phyloP scores from a whole-genome alignment of 2,888 invertebrate species.

The Epirrhoe alternata region DNA sequence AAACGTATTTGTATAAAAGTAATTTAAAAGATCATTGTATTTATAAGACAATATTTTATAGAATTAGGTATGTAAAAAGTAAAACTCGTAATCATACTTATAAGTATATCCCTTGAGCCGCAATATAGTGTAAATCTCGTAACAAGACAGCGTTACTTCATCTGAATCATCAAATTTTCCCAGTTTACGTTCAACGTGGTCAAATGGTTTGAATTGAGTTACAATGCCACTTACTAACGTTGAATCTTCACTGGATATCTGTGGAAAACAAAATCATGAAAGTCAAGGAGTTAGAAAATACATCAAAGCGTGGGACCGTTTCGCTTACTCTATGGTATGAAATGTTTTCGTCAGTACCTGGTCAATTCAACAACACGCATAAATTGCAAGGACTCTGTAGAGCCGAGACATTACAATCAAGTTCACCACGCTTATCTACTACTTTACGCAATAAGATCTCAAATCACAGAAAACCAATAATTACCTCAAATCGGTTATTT shows the following conservation, averaged over 20 bases:
- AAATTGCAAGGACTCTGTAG: too few species aligned
- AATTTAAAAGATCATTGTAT: too few species aligned
- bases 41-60: too few species aligned
- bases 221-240: constrained; percentile 48
- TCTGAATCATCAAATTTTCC: constrained; percentile 33
- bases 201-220: constrained; percentile 7
- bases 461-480: not conserved
- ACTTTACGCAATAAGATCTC: too few species aligned
- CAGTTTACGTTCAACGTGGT: constrained; percentile 13
- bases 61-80: too few species aligned
- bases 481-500: constrained; percentile 51
- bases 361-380: too few species aligned
- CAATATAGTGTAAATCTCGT: constrained; percentile 54
- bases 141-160: constrained; percentile 38
- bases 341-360: too few species aligned
- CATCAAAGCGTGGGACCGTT: too few species aligned
- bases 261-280: constrained; percentile 23
- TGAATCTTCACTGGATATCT: constrained; percentile 48
- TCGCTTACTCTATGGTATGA: too few species aligned
- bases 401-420: too few species aligned
- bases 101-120: constrained; percentile 49
- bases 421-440: too few species aligned
- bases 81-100: constrained; percentile 44
- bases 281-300: too few species aligned
- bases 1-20: not conserved